These are phyloP conservation scores for Vireo griseus DNA, from an alignment of 2,797 vertebrate species.

Conservation along the genomic window DNA sequence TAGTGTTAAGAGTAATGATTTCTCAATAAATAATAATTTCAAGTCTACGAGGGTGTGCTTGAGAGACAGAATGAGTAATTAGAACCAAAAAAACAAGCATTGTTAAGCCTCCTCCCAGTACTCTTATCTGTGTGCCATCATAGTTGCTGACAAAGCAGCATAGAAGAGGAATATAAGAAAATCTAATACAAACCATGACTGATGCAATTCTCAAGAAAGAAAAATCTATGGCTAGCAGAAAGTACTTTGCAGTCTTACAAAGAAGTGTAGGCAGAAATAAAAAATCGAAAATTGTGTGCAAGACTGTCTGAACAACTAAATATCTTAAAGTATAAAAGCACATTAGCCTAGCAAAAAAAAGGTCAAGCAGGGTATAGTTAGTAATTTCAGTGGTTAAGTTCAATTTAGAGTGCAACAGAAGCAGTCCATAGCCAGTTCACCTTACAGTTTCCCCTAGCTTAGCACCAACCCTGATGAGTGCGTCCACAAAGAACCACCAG, in stretches of 20 bases:
- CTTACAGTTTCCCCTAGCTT: background rate
- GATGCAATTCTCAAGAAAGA: background rate
- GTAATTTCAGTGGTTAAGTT: background rate
- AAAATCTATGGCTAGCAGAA: background rate
- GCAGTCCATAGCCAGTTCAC: background rate
- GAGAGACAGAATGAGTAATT: background rate
- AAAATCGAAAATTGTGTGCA: background rate
- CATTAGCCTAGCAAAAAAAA: background rate
- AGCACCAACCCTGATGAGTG: background rate
- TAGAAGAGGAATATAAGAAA: background rate
- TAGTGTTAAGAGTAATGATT: background rate
- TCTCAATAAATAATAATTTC: background rate
- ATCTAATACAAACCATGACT: background rate
- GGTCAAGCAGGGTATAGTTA: background rate
- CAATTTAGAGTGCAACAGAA: background rate
- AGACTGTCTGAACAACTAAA: background rate
- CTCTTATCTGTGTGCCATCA: background rate
- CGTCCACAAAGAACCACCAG: background rate
- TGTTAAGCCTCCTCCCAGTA: background rate
- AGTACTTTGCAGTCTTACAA: background rate
- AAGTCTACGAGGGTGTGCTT: background rate
- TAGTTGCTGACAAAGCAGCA: background rate
- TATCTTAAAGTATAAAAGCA: background rate
- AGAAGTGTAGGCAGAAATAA: background rate
- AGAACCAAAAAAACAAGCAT: background rate